These are phyloP conservation scores for Andrena minutula DNA, from an alignment of 2,888 invertebrate genomes.

Conservation along the genomic window DNA sequence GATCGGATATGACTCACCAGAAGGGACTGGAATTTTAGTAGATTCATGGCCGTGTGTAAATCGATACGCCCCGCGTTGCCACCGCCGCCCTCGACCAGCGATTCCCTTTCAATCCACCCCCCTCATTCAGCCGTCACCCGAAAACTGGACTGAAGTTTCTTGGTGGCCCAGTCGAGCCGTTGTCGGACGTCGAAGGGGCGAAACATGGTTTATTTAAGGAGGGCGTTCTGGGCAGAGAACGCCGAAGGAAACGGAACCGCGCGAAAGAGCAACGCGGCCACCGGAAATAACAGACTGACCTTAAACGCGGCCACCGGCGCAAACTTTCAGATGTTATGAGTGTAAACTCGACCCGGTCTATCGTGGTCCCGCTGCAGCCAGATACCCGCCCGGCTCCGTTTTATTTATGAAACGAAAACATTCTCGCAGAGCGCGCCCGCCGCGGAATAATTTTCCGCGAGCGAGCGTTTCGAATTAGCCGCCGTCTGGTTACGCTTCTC, in stretches of 20 bases:
- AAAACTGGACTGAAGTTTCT: neutral
- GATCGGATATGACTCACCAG: slow-evolving; percentile 71
- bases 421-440: slow-evolving; percentile 29
- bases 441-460: slow-evolving; percentile 54
- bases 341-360: slow-evolving; percentile 61
- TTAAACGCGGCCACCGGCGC: slow-evolving; percentile 56
- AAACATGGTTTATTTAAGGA: slow-evolving; percentile 27
- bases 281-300: slow-evolving; percentile 59
- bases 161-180: neutral
- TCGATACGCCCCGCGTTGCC: slow-evolving; percentile 57
- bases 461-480: slow-evolving; percentile 50
- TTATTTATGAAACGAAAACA: slow-evolving; percentile 68
- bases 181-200: slow-evolving; percentile 5
- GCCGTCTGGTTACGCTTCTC: slow-evolving; percentile 44
- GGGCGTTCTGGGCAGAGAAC: neutral
- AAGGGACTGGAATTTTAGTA: slow-evolving; percentile 57
- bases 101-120: neutral
- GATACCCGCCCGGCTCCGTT: slow-evolving; percentile 37
- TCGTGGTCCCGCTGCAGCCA: slow-evolving; percentile 43
- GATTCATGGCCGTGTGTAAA: slow-evolving; percentile 59
- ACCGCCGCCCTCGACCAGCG: slow-evolving; percentile 4
- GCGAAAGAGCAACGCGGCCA: slow-evolving; percentile 38
- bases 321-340: slow-evolving; percentile 69
- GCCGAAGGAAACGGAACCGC: slow-evolving; percentile 1
- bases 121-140: neutral